These are phyloP conservation scores for Hydrozoanthus tunicans DNA, from an alignment of 64 coral and sea anemone species.

Conservation along the genomic window DNA sequence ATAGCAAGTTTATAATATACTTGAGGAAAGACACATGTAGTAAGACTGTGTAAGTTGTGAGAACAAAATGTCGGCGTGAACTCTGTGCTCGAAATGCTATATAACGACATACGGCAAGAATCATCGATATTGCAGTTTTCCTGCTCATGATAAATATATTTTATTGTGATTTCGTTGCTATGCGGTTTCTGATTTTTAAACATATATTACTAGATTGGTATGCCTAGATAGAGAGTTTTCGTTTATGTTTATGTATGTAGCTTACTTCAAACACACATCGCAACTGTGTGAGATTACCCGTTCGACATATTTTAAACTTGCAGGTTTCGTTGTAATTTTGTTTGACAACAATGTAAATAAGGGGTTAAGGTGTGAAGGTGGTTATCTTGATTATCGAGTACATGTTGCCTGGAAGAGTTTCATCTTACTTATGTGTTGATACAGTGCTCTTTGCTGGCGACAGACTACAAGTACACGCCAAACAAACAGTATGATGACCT, in stretches of 20 bases:
- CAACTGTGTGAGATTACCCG: neutral
- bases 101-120: neutral
- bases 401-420: neutral
- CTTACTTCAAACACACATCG: neutral
- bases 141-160: no score
- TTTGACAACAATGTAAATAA: constrained; percentile 50
- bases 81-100: neutral
- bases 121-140: neutral
- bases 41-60: no score
- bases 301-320: constrained; percentile 29
- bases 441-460: neutral
- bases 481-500: neutral
- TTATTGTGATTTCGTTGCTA: neutral
- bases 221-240: neutral
- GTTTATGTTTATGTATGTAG: neutral
- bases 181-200: neutral
- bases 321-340: constrained; percentile 18
- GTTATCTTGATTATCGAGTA: constrained; percentile 49
- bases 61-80: neutral
- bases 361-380: constrained; percentile 45
- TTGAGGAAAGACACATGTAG: no score
- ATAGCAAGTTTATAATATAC: neutral
- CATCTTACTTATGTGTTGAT: neutral
- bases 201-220: neutral
- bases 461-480: neutral